A percentile compares a stretch with the other conserved stretches of the same genome.
Evolutionary conservation across 2,797 vertebrate species (phyloP).

Genomic region (Aselliscus stoliczkanus): DNA sequence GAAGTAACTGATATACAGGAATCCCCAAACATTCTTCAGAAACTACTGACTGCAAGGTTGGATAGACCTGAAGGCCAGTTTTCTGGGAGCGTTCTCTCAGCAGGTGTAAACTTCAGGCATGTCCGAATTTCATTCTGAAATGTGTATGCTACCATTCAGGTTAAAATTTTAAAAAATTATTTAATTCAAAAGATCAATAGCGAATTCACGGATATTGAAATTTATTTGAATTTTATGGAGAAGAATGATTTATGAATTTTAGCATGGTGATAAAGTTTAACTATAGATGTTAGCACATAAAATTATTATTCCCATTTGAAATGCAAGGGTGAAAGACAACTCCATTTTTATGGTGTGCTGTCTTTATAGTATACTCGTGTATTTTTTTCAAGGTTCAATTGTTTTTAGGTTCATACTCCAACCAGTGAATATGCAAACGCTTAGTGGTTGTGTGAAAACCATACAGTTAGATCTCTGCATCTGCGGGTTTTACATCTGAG

Average conservation of each 20-base stretch:
- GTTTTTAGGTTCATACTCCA: background rate
- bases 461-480: background rate
- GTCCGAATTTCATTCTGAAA: background rate
- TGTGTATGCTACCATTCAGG: background rate
- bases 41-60: background rate
- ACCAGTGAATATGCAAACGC: background rate
- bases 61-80: background rate
- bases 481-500: background rate
- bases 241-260: conserved; percentile 11
- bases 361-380: background rate
- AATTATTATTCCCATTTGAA: background rate
- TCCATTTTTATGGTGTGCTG: background rate
- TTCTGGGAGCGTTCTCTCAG: background rate
- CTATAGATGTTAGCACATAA: background rate
- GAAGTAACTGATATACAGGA: background rate
- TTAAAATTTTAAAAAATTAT: background rate
- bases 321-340: background rate
- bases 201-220: background rate
- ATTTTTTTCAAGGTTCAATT: background rate
- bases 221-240: background rate
- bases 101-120: background rate
- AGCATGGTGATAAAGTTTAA: background rate
- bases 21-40: background rate
- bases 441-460: background rate
- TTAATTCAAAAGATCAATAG: background rate